Percentiles rank a stretch among this genome's conserved stretches.
Evolutionary conservation across 2,888 invertebrate genomes (phyloP).

Genomic region (Andrena flavipes): DNA sequence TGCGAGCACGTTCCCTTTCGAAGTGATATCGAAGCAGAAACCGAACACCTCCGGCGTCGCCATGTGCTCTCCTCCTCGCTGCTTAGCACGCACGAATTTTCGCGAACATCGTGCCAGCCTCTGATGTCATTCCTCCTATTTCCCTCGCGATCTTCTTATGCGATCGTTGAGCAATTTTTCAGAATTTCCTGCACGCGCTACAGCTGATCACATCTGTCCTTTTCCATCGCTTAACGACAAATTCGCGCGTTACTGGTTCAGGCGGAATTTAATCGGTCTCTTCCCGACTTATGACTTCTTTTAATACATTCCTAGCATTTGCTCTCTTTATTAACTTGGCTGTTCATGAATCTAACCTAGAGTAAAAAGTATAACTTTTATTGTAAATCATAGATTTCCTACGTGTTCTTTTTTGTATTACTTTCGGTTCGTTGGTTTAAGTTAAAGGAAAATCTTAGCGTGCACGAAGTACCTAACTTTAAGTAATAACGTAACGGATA

Average conservation of each 20-base stretch:
- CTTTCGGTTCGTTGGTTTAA: neutral
- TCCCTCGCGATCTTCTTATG: neutral
- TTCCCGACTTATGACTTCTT: neutral
- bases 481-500: neutral
- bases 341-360: slow-evolving; percentile 14
- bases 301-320: neutral
- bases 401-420: neutral
- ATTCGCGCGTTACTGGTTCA: neutral
- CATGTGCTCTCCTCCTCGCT: slow-evolving; percentile 62
- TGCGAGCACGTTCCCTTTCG: slow-evolving; percentile 4
- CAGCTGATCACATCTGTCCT: neutral
- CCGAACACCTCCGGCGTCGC: slow-evolving; percentile 46
- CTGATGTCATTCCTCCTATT: neutral
- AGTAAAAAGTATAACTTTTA: neutral
- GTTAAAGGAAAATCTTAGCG: no score
- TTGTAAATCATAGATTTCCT: neutral
- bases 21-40: slow-evolving; percentile 17
- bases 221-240: neutral
- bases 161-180: neutral
- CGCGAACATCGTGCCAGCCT: neutral
- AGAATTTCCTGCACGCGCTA: neutral
- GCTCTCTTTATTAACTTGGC: no score
- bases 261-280: neutral
- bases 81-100: neutral
- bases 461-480: neutral